Conservation (phyloP, 2,888 invertebrate genomes). For the Conus canariensis region DNA sequence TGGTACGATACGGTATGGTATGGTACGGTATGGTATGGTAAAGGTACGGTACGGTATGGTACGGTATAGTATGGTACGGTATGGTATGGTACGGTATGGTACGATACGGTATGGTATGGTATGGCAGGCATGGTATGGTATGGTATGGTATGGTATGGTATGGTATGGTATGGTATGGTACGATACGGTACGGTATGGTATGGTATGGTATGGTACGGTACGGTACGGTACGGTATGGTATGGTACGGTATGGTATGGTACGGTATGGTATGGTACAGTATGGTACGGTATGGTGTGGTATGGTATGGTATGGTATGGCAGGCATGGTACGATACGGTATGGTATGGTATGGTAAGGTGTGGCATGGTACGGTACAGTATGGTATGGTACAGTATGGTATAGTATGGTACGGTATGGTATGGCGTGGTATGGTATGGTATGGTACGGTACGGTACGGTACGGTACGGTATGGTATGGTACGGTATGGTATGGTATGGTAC, state of each 20-base stretch:
- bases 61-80: too few relatives aligned
- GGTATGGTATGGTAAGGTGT: too few relatives aligned
- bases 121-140: constrained; percentile 6
- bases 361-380: constrained; percentile 1
- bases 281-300: constrained; percentile 25
- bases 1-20: constrained; percentile 20
- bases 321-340: background rate
- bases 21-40: constrained; percentile 23
- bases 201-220: background rate
- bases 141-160: constrained; percentile 21
- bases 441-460: background rate
- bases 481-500: constrained; percentile 16
- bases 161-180: constrained; percentile 14
- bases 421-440: constrained; percentile 2
- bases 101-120: constrained; percentile 1
- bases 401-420: background rate
- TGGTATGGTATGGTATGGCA: background rate
- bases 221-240: constrained; percentile 4
- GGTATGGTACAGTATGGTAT: constrained; percentile 13
- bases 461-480: background rate
- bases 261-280: constrained; percentile 17
- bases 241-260: constrained; percentile 5
- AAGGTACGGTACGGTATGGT: background rate
- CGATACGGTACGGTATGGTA: constrained; percentile 15
- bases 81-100: background rate